Evolutionary conservation across 1,140 invertebrate species (phyloP).

Genomic region (Drosophila suzukii): DNA sequence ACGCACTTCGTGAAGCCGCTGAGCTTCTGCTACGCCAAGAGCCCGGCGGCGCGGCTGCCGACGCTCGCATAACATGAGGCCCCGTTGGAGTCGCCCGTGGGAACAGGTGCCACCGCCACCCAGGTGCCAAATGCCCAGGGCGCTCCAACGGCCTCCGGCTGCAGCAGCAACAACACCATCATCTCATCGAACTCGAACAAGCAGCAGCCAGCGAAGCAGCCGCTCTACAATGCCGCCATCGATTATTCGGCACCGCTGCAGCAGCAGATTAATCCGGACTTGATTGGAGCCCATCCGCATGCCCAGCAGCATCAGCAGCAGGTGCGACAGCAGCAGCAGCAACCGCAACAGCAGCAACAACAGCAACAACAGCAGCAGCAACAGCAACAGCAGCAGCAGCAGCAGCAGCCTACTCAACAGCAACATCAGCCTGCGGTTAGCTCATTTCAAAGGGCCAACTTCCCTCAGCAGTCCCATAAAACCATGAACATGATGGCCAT

Average conservation of each 20-base stretch:
- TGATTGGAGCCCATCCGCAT: conserved; percentile 82
- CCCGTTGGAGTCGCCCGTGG: conserved; percentile 85
- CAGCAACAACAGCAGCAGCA: conserved; percentile 35
- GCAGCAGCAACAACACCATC: conserved; percentile 8
- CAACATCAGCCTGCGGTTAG: conserved; percentile 39
- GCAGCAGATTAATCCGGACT: conserved; percentile 80
- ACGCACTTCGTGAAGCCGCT: conserved; percentile 97
- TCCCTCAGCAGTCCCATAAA: conserved; percentile 49
- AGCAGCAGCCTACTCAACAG: conserved; percentile 32
- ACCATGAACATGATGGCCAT: conserved; percentile 64
- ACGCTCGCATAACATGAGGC: conserved; percentile 93
- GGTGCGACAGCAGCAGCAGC: conserved; percentile 62
- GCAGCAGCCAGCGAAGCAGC: conserved; percentile 51
- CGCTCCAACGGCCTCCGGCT: conserved; percentile 59
- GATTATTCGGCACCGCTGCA: conserved; percentile 81
- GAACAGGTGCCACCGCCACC: conserved; percentile 33
- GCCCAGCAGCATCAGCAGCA: conserved; percentile 78
- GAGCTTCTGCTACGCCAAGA: conserved; percentile 91
- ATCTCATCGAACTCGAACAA: background rate
- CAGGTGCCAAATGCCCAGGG: conserved; percentile 48
- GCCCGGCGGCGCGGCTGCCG: conserved; percentile 88
- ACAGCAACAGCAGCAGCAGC: conserved; percentile 34
- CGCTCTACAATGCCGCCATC: conserved; percentile 73
- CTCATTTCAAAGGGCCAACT: conserved; percentile 34
- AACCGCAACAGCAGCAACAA: conserved; percentile 43